Base-by-base conservation (phyloP, 2,113 vertebrate species). In the Cyanocitta stelleri region DNA sequence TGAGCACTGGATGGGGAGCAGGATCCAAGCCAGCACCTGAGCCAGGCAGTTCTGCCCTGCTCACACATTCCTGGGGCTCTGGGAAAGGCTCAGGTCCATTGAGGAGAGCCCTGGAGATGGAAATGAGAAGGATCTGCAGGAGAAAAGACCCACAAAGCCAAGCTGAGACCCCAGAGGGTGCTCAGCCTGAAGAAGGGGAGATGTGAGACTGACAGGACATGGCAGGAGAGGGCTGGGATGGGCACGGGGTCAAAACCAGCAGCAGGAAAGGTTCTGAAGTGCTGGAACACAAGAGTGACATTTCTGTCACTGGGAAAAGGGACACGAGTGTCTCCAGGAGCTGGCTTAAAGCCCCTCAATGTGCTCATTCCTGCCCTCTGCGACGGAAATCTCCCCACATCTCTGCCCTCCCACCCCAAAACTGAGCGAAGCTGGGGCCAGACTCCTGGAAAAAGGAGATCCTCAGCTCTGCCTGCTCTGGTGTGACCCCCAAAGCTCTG, bases 331-430 rank as follows among this genome's bases (percentile, higher is more conserved):
- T 49, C 58, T 35, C 18, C 78, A 32, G 88, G 52, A 81, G 46
- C 51, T 8, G 16, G 23, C 26, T 52, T 33, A 35, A 22, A 87
- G 59, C 3, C 8, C 10, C 11, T 20, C 9, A 10, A 30, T 75
- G 52, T 7, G 12, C 63, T 52, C 4, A 1, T 75, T 44, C n/a
- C 27, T 44, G 13, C n/a, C 35, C 32, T 63, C 44, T 63, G 33
- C 0, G 0, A 1, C 27, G 39, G 35, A 37, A 72, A 58, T 64
- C 23, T 77, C 27, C 32, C 19, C 7, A 0, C 8, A 32, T 15
- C 21, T 66, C 59, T 61, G 29, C 5, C 13, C 15, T 6, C 6
- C 3, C 13, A 5, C 3, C 17, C 37, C 46, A 69, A 41, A 84
- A 23, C 27, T 5, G n/a, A 58, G 80, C 1, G 0, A 26, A 86